A percentile compares a stretch with the other conserved stretches of the same genome.
phyloP scores from a whole-genome alignment of 2,113 vertebrate genomes.

The Malurus alboscapulatus region DNA sequence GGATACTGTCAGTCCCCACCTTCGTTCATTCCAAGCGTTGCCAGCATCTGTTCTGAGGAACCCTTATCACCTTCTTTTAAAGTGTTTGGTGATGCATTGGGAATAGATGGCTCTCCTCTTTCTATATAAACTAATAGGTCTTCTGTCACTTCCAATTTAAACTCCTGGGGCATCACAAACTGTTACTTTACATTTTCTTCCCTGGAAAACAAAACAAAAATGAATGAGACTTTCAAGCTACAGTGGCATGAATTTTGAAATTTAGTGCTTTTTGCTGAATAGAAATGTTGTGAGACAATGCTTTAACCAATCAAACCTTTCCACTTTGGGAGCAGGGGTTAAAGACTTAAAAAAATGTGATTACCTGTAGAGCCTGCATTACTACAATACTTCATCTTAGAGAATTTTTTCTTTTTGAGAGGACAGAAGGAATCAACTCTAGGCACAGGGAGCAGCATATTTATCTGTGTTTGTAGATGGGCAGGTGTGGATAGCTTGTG shows the following conservation, averaged over 20 bases:
- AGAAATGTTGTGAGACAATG: neutral
- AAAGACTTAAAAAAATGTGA: neutral
- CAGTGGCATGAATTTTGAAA: neutral
- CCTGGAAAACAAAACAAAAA: neutral
- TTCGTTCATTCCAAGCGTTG: neutral
- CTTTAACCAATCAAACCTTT: neutral
- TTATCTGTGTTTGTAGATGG: neutral
- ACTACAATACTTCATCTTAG: neutral
- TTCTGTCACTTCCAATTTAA: conserved; percentile 30
- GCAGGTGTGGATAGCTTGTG: neutral
- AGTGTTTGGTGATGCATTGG: neutral
- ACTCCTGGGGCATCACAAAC: neutral
- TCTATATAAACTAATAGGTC: neutral
- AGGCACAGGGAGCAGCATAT: neutral
- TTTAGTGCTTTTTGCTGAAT: neutral
- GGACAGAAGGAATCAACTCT: neutral
- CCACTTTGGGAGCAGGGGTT: neutral
- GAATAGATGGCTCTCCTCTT: neutral
- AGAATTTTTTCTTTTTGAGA: neutral
- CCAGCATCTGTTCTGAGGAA: neutral
- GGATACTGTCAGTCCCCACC: neutral
- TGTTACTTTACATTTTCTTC: neutral
- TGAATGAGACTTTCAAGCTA: neutral
- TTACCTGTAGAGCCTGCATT: neutral
- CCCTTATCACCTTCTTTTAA: neutral